A percentile compares a stretch with the other conserved stretches of the same genome.
Evolutionary conservation across 1,140 invertebrate species (phyloP).

Genomic region (Luehdorfia chinensis): DNA sequence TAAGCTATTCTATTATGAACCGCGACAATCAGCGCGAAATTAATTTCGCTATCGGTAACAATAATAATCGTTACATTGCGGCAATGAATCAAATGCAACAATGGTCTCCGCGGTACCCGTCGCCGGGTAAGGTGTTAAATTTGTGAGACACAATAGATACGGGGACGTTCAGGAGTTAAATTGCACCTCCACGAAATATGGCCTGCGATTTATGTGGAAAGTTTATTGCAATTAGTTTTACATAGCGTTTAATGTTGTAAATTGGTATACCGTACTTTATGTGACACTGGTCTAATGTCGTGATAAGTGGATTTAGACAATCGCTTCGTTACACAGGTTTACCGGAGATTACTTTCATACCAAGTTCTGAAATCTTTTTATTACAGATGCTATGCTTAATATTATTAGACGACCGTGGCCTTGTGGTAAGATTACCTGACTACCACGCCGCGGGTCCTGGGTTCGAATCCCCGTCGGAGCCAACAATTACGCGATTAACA

Average conservation of each 20-base stretch:
- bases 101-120: conserved; percentile 30
- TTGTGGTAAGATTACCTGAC: no score
- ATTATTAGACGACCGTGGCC: no score
- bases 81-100: conserved; percentile 52
- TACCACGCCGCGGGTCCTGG: no score
- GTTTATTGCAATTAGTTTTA: conserved; percentile 62
- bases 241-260: conserved; percentile 31
- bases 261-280: conserved; percentile 4
- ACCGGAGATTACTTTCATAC: no score
- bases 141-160: conserved; percentile 39
- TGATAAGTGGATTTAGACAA: background rate
- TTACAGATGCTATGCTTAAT: no score
- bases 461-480: no score
- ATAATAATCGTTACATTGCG: conserved; percentile 40
- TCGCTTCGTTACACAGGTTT: background rate
- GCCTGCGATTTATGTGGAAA: conserved; percentile 53
- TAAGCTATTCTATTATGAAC: conserved; percentile 30
- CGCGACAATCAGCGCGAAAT: conserved; percentile 40
- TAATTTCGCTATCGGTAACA: conserved; percentile 56
- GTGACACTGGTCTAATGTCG: background rate
- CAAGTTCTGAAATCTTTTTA: no score
- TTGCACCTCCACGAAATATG: conserved; percentile 31
- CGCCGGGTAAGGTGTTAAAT: conserved; percentile 51
- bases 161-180: conserved; percentile 26
- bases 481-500: no score